Evolutionary conservation across 2,888 invertebrate genomes (phyloP).

Genomic region (Harpalus rufipes): DNA sequence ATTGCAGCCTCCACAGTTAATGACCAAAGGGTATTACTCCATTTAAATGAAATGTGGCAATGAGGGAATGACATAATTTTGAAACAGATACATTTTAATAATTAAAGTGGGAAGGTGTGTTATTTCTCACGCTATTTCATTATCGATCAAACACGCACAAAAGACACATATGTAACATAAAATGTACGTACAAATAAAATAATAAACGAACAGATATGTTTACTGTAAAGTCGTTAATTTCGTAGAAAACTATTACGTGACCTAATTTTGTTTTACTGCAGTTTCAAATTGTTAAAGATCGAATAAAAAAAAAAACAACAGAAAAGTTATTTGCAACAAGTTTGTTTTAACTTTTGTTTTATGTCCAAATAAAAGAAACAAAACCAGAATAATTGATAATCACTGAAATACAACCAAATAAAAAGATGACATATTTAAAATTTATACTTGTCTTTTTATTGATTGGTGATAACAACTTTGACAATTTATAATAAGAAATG

Average conservation of each 20-base stretch:
- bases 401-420: too few relatives aligned
- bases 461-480: conserved; percentile 30
- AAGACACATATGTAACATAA: background rate
- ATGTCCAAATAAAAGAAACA: too few relatives aligned
- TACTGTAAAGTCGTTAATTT: too few relatives aligned
- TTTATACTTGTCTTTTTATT: background rate
- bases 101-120: conserved; percentile 52
- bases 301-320: too few relatives aligned
- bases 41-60: background rate
- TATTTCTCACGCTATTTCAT: conserved; percentile 33
- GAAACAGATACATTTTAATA: conserved; percentile 23
- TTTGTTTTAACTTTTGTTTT: too few relatives aligned
- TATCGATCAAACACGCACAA: conserved; percentile 42
- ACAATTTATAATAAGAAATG: conserved; percentile 36
- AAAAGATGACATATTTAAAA: too few relatives aligned
- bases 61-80: background rate
- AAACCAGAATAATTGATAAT: too few relatives aligned
- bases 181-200: background rate
- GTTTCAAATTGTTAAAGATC: too few relatives aligned
- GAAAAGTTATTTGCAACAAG: too few relatives aligned
- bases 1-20: background rate
- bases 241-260: too few relatives aligned
- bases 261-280: too few relatives aligned
- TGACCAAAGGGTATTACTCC: background rate
- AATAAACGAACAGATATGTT: too few relatives aligned